Evolutionary conservation across 2,797 vertebrate species (phyloP).

Genomic region (Pogonophryne albipinna): DNA sequence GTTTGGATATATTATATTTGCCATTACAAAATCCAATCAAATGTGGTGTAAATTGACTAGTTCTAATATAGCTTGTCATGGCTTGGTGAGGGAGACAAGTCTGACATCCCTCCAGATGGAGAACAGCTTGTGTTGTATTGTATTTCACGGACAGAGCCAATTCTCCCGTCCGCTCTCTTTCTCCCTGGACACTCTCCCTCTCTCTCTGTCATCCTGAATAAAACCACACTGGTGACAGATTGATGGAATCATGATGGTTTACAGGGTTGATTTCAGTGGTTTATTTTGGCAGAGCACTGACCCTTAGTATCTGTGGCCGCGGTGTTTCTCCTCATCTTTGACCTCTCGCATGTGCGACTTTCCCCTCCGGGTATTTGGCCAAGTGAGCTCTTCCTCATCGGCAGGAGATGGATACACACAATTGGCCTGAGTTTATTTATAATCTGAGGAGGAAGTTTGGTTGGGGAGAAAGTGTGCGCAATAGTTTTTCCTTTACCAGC

Average conservation of each 20-base stretch:
- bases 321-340: conserved; percentile 62
- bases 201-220: conserved; percentile 59
- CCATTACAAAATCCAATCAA: conserved; percentile 49
- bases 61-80: conserved; percentile 62
- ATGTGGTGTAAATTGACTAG: conserved; percentile 57
- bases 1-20: conserved; percentile 2
- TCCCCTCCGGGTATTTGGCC: conserved; percentile 44
- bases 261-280: conserved; percentile 63
- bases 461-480: conserved; percentile 60
- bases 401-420: conserved; percentile 61
- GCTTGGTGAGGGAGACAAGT: conserved; percentile 65
- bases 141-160: conserved; percentile 66
- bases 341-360: conserved; percentile 64
- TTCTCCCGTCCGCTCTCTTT: conserved; percentile 27
- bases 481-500: conserved; percentile 52
- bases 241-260: conserved; percentile 71
- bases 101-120: conserved; percentile 78
- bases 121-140: conserved; percentile 76
- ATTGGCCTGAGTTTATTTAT: conserved; percentile 71
- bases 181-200: conserved; percentile 24
- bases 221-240: conserved; percentile 67
- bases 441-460: conserved; percentile 63
- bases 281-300: conserved; percentile 73
- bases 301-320: conserved; percentile 51
- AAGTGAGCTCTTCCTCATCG: conserved; percentile 65